phyloP scores from a whole-genome alignment of 2,113 vertebrate genomes.

The Ophiodon elongatus region DNA sequence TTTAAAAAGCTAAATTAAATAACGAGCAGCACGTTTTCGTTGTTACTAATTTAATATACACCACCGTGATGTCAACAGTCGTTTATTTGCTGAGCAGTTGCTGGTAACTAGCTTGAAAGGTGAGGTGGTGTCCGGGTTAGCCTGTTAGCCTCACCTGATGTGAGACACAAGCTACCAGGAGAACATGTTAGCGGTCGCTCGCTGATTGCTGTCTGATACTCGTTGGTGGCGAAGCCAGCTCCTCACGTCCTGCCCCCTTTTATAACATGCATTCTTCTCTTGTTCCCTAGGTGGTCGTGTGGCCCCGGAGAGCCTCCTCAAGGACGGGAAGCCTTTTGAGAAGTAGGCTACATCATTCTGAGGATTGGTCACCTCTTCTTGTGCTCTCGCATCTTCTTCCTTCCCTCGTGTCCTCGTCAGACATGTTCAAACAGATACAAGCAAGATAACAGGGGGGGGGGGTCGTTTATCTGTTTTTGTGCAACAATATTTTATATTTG shows the following conservation, averaged over 20 bases:
- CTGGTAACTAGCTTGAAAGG: background rate
- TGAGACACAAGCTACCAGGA: background rate
- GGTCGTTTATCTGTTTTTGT: background rate
- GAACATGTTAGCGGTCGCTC: background rate
- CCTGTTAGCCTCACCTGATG: conserved; percentile 37
- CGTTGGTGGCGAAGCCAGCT: background rate
- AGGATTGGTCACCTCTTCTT: background rate
- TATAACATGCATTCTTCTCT: background rate
- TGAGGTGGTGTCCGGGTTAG: conserved; percentile 18
- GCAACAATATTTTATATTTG: background rate
- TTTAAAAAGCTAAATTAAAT: background rate
- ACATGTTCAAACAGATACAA: background rate
- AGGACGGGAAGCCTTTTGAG: conserved; percentile 6
- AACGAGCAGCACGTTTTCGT: background rate
- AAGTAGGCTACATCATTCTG: background rate
- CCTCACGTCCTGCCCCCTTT: background rate
- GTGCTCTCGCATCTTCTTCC: background rate
- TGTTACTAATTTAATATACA: background rate
- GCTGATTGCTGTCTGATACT: background rate
- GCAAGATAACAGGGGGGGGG: background rate
- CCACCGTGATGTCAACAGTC: background rate
- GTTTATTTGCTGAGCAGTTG: background rate
- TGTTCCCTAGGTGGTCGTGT: background rate
- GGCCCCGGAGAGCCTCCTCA: background rate
- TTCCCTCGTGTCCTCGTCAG: background rate